Percentiles rank a stretch among this genome's conserved stretches.
These are phyloP conservation scores for Silurus meridionalis DNA, from an alignment of 2,113 vertebrate species.

Conservation along the genomic window DNA sequence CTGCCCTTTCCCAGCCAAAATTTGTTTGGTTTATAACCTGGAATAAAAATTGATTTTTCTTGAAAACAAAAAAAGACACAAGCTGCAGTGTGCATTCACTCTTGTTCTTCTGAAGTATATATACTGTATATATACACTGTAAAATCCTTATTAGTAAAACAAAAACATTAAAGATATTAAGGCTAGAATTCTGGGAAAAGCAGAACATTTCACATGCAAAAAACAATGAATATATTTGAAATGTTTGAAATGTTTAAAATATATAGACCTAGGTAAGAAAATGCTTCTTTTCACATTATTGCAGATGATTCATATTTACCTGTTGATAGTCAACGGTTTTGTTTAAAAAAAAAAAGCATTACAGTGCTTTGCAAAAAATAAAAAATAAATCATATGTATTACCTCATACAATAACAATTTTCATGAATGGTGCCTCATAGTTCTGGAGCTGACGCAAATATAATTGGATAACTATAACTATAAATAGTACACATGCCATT, in stretches of 20 bases:
- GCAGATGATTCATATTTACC: background rate
- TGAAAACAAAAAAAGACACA: too few species aligned
- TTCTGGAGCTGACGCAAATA: background rate
- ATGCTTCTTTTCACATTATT: background rate
- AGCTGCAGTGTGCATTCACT: too few species aligned
- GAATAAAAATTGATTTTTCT: too few species aligned
- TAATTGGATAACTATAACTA: background rate
- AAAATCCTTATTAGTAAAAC: too few species aligned
- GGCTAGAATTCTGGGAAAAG: too few species aligned
- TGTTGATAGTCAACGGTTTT: background rate
- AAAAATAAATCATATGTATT: too few species aligned
- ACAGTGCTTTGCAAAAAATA: background rate
- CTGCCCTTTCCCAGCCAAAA: too few species aligned
- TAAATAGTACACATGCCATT: background rate
- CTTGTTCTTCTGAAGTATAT: too few species aligned
- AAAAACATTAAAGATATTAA: too few species aligned
- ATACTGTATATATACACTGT: too few species aligned
- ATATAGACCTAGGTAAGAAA: background rate
- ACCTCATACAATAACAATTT: background rate
- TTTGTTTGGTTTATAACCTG: too few species aligned
- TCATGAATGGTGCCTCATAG: background rate
- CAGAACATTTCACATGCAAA: background rate
- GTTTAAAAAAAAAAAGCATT: background rate
- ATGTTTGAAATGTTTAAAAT: background rate
- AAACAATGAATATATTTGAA: background rate